Conservation (phyloP, 2,797 vertebrate genomes). For the Kryptopterus vitreolus region DNA sequence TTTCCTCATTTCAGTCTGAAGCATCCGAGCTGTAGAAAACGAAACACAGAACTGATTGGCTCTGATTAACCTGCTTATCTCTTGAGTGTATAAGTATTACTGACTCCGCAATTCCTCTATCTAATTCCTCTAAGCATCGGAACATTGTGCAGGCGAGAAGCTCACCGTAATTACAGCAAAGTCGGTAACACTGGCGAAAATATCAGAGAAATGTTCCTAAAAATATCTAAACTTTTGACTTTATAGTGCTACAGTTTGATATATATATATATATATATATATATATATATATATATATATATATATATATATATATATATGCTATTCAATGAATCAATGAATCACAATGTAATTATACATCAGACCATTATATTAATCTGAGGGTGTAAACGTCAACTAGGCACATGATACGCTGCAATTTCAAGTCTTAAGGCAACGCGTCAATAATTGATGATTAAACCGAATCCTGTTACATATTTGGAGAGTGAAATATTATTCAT, state of each 20-base stretch:
- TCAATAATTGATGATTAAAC: neutral
- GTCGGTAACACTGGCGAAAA: neutral
- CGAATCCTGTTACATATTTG: neutral
- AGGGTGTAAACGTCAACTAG: neutral
- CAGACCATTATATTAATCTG: neutral
- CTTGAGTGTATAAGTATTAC: constrained; percentile 7
- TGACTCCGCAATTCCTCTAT: neutral
- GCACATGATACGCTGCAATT: neutral
- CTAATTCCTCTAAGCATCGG: neutral
- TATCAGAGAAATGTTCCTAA: neutral
- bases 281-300: neutral
- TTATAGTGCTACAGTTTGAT: neutral
- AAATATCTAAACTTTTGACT: neutral
- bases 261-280: neutral
- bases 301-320: neutral
- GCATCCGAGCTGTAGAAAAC: constrained; percentile 13
- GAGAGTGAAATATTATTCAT: neutral
- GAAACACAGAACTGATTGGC: constrained; percentile 7
- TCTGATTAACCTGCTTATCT: constrained; percentile 30
- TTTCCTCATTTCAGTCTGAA: constrained; percentile 12
- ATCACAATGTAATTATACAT: neutral
- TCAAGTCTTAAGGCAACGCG: neutral
- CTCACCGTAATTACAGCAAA: too few species aligned
- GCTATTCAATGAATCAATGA: neutral
- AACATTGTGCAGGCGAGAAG: neutral